A percentile compares a stretch with the other conserved stretches of the same genome.
These are phyloP conservation scores for Oreortyx pictus DNA, from an alignment of 2,797 vertebrate species.

Conservation along the genomic window DNA sequence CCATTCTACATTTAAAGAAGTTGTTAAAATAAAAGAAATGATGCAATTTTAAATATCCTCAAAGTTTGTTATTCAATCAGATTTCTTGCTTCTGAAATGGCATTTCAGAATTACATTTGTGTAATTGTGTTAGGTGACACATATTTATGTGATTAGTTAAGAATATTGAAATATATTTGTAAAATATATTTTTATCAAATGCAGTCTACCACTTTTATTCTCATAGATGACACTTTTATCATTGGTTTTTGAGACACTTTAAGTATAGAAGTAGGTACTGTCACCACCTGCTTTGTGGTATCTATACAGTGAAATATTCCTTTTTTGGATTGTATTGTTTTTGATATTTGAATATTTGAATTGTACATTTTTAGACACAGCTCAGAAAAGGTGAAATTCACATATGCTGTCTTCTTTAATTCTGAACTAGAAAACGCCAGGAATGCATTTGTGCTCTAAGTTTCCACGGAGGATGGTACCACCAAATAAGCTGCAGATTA, in stretches of 20 bases:
- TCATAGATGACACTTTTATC: background rate
- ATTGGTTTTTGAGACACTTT: background rate
- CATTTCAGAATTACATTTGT: background rate
- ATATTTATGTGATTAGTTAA: constrained; percentile 14
- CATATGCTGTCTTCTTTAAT: background rate
- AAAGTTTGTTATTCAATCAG: constrained; percentile 34
- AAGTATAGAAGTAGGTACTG: background rate
- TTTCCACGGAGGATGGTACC: background rate
- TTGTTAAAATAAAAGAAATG: constrained; percentile 7
- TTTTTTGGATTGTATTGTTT: too few relatives aligned
- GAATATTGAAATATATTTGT: constrained; percentile 27
- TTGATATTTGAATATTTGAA: too few relatives aligned
- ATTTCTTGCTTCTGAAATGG: constrained; percentile 19
- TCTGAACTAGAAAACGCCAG: background rate
- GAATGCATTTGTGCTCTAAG: background rate
- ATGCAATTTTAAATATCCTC: background rate
- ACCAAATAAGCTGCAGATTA: background rate
- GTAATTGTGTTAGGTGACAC: constrained; percentile 16
- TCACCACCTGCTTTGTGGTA: fast-evolving
- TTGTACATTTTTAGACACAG: fast-evolving
- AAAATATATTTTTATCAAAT: constrained; percentile 34
- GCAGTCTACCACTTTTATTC: constrained; percentile 29
- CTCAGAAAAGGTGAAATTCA: background rate
- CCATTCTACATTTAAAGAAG: background rate
- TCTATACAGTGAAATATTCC: background rate